A percentile compares a stretch with the other conserved stretches of the same genome.
These are phyloP conservation scores for Caenorhabditis becei DNA, from an alignment of 2,888 invertebrate genomes.

Conservation along the genomic window DNA sequence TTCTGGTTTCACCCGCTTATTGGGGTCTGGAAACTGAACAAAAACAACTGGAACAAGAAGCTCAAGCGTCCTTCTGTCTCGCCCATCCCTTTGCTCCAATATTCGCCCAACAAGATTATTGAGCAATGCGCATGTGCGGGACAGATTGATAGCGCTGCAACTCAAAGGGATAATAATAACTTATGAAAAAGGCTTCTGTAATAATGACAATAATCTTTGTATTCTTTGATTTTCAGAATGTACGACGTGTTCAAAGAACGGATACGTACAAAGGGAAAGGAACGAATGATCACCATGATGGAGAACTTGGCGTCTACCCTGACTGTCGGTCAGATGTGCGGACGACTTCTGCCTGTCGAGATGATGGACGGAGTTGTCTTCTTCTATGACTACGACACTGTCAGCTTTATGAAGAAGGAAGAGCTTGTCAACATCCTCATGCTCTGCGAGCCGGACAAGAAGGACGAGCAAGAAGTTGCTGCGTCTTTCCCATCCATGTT, in stretches of 20 bases:
- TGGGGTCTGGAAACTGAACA: conserved; percentile 40
- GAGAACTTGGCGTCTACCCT: conserved; percentile 36
- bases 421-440: conserved; percentile 40
- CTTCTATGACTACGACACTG: conserved; percentile 52
- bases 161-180: neutral
- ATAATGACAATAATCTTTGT: neutral
- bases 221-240: conserved; percentile 39
- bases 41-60: conserved; percentile 35
- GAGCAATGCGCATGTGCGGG: conserved; percentile 69
- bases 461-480: conserved; percentile 20
- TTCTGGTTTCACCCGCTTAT: conserved; percentile 31
- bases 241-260: conserved; percentile 55
- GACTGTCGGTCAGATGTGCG: conserved; percentile 32
- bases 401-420: conserved; percentile 25
- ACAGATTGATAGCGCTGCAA: conserved; percentile 51
- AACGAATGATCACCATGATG: conserved; percentile 22
- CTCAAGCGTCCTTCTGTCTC: conserved; percentile 47
- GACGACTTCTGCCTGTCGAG: conserved; percentile 44
- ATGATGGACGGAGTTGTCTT: conserved; percentile 33
- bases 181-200: neutral
- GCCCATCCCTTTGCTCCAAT: conserved; percentile 57
- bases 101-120: conserved; percentile 55
- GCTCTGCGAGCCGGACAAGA: conserved; percentile 34
- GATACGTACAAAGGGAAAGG: conserved; percentile 22
- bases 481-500: conserved; percentile 28